Evolutionary conservation across 2,797 vertebrate genomes (phyloP).

Genomic region (Spea hammondii): DNA sequence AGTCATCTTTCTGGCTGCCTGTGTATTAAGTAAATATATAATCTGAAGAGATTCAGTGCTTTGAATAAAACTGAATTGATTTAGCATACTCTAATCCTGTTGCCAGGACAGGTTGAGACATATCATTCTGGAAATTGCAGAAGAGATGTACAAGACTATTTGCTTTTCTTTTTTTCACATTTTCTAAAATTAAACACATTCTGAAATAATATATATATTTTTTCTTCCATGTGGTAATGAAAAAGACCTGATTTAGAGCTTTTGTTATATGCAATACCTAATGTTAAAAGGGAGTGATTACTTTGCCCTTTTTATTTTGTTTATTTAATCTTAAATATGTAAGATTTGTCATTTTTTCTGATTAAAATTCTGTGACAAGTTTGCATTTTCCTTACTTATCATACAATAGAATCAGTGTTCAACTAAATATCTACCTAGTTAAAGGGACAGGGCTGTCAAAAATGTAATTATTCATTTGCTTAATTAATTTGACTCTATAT

Average conservation of each 20-base stretch:
- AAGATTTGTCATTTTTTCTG: too few relatives aligned
- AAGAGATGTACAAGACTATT: constrained; percentile 1
- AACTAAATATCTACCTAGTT: too few relatives aligned
- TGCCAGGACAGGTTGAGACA: constrained; percentile 31
- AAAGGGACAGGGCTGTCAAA: too few relatives aligned
- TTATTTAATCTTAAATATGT: too few relatives aligned
- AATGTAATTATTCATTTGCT: too few relatives aligned
- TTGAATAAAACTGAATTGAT: constrained; percentile 28
- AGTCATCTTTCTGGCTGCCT: constrained; percentile 14
- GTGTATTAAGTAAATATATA: constrained; percentile 30
- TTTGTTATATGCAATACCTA: background rate
- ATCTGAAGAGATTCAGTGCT: constrained; percentile 23
- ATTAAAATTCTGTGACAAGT: too few relatives aligned
- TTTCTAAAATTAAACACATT: background rate
- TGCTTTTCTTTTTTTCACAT: constrained; percentile 13
- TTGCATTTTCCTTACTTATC: too few relatives aligned
- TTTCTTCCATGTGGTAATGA: constrained; percentile 12
- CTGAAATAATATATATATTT: constrained; percentile 16
- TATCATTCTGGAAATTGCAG: constrained; percentile 33
- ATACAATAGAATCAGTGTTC: too few relatives aligned
- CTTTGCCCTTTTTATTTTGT: too few relatives aligned
- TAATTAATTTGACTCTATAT: too few relatives aligned
- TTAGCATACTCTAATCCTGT: constrained; percentile 12
- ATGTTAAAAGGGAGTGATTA: too few relatives aligned
- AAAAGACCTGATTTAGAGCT: background rate